Base-by-base conservation (phyloP, 2,888 invertebrate species). In the Clunio marinus region DNA sequence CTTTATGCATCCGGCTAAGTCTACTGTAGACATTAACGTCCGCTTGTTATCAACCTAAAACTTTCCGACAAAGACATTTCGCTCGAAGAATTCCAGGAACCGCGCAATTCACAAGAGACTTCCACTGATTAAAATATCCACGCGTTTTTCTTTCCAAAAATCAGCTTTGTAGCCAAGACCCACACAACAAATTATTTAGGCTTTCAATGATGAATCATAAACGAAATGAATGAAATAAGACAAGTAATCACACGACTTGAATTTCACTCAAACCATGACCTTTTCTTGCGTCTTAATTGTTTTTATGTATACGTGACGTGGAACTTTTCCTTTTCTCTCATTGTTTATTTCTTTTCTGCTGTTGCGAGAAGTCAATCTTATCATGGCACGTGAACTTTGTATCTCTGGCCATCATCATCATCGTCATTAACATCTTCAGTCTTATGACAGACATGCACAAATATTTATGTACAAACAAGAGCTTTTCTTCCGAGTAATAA, bases 231-330 rank as follows among this genome's bases (percentile, higher is more conserved):
- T 4, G n/a, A 7, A 45, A 45, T 3, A 45, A 45, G 45, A 15
- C 3, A 15, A 7, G 45, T 45, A 45, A 51, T 51, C 51, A 17
- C 51, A 51, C n/a, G n/a, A 20, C 20, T 51, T 51, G 17, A 51
- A 51, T 51, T 41, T 41, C 41, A 15, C 41, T 41, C 41, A 37
- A 37, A 60, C 60, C 60, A 37, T 60, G 60, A 60, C 60, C 60
- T 60, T 37, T n/a, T 37, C 28, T n/a, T 41, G 60, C 22, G 37
- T 60, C 60, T 60, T 60, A 60, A 60, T 60, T 60, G 60, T 60
- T 60, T 60, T 32, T 60, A 35, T 58, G 32, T 58, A 58, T 32
- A 58, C 58, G 58, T 58, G 58, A 58, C 58, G 58, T 58, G 51
- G 17, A 51, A 51, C 7, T 20, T 22, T 51, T 20, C 41, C 10